phyloP scores from a whole-genome alignment of 1,140 invertebrate species.

The Drosophila willistoni region DNA sequence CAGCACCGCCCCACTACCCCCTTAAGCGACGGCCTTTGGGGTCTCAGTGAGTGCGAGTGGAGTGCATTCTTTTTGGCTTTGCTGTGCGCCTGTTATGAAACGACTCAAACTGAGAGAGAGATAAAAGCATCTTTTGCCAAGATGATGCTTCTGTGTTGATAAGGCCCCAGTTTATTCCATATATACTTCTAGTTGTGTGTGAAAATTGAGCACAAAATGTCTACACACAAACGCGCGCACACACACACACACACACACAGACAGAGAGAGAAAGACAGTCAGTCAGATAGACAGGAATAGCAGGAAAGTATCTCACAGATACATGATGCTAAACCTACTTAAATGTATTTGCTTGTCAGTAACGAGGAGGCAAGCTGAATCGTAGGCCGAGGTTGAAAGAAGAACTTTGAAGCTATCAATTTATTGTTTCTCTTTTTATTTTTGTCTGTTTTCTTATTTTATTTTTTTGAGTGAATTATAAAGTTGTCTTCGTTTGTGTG shows the following conservation, averaged over 20 bases:
- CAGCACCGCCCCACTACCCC: neutral
- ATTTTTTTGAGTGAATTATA: constrained; percentile 71
- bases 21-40: neutral
- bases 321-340: constrained; percentile 45
- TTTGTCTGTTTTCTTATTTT: constrained; percentile 11
- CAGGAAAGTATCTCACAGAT: constrained; percentile 52
- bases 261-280: neutral
- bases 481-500: constrained; percentile 57
- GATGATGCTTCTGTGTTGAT: constrained; percentile 81
- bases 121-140: constrained; percentile 79
- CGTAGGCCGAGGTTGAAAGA: constrained; percentile 46
- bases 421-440: constrained; percentile 3
- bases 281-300: constrained; percentile 1
- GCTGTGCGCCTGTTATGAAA: constrained; percentile 77
- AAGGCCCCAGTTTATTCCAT: constrained; percentile 49
- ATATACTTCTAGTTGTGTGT: constrained; percentile 36
- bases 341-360: constrained; percentile 40
- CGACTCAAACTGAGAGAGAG: constrained; percentile 81
- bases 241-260: constrained; percentile 27
- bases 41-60: constrained; percentile 51
- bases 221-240: constrained; percentile 43
- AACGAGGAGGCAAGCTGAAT: constrained; percentile 6
- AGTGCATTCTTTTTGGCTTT: constrained; percentile 54
- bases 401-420: constrained; percentile 15
- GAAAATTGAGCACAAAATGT: constrained; percentile 76